Percentiles rank a stretch among this genome's conserved stretches.
Evolutionary conservation across 2,113 vertebrate genomes (phyloP).

Genomic region (Callipepla californica): DNA sequence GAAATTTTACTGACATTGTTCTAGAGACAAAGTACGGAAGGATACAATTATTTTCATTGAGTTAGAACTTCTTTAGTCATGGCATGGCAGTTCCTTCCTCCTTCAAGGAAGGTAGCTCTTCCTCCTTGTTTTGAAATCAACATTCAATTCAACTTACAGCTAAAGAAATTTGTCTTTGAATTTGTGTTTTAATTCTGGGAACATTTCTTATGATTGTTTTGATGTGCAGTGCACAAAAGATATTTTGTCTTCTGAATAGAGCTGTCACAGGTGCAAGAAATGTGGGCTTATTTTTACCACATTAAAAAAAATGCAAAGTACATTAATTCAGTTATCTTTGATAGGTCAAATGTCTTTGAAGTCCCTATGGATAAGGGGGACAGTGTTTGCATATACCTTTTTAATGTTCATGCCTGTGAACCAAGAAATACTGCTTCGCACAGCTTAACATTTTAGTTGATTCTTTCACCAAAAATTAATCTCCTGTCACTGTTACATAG

Average conservation of each 20-base stretch:
- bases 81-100: background rate
- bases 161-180: background rate
- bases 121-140: background rate
- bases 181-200: background rate
- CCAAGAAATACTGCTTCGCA: background rate
- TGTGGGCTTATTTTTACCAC: background rate
- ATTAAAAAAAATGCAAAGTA: background rate
- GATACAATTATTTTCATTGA: background rate
- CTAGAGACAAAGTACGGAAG: background rate
- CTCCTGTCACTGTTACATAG: background rate
- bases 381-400: background rate
- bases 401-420: background rate
- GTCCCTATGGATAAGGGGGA: background rate
- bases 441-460: background rate
- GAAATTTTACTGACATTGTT: background rate
- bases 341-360: background rate
- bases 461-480: background rate
- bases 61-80: background rate
- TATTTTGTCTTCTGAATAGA: background rate
- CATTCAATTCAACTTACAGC: background rate
- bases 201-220: background rate
- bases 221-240: background rate
- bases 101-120: background rate
- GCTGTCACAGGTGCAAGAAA: background rate
- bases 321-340: background rate